Evolutionary conservation across 2,888 invertebrate genomes (phyloP).

Genomic region (Ditula angustiorana): DNA sequence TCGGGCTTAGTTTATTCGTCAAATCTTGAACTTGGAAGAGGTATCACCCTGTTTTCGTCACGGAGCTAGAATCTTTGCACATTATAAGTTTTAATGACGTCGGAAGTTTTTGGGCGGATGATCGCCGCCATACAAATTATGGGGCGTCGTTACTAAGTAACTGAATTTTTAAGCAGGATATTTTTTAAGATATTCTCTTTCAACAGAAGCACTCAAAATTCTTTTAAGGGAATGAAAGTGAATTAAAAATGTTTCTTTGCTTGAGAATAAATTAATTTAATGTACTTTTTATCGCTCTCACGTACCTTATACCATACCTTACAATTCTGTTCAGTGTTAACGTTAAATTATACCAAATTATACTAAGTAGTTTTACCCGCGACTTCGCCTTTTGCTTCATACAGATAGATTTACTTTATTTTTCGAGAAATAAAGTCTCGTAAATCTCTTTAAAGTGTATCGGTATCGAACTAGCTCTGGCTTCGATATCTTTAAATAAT

Average conservation of each 20-base stretch:
- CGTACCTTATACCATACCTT: constrained; percentile 34
- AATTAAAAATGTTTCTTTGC: constrained; percentile 61
- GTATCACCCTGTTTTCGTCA: constrained; percentile 46
- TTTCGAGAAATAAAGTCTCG: too few relatives aligned
- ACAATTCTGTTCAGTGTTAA: background rate
- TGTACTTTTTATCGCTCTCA: constrained; percentile 50
- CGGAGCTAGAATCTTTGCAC: constrained; percentile 44
- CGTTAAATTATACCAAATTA: background rate
- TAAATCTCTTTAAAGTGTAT: too few relatives aligned
- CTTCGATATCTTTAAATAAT: too few relatives aligned
- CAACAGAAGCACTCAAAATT: constrained; percentile 53
- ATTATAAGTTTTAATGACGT: constrained; percentile 64
- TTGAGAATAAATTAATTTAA: constrained; percentile 63
- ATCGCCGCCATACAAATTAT: constrained; percentile 63
- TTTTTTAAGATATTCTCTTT: constrained; percentile 54
- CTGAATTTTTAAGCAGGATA: constrained; percentile 50
- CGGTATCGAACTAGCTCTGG: too few relatives aligned
- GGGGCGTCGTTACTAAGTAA: constrained; percentile 50
- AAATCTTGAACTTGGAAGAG: constrained; percentile 40
- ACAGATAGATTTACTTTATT: too few relatives aligned
- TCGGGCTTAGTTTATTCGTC: constrained; percentile 17
- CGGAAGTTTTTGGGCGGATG: constrained; percentile 54
- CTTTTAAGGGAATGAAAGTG: constrained; percentile 47
- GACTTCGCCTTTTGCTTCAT: too few relatives aligned
- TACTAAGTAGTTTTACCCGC: background rate